Evolutionary conservation across 2,113 vertebrate species (phyloP), one percentile per base, ranked within the genome.

Genomic region (Eulacestoma nigropectus): DNA sequence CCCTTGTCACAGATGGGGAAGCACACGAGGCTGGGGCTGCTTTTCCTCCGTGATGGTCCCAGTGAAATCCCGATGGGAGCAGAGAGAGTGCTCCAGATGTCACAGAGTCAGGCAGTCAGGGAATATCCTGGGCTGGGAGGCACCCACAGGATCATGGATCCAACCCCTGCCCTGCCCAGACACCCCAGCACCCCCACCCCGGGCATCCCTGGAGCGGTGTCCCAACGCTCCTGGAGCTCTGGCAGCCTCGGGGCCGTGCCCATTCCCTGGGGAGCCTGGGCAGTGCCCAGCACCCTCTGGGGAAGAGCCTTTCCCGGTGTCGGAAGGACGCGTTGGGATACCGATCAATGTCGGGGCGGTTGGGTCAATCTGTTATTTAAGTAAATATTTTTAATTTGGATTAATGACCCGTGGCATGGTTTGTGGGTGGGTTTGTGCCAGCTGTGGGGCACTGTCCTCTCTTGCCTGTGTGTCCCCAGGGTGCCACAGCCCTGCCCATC

Each of bases 351-450:
- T 25, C 10, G 13, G 18, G 32, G 13, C 4, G 17, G 23, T 35
- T 2, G 17, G 60, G 32, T 17, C 62, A 41, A 39, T 18, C 42
- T 0, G 1, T 33, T 32, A 25, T n/a, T 89, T 11, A 30, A 65
- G 23, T 3, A 20, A 27, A 20, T 4, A 9, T 9, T 22, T 9
- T 19, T 18, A 18, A 47, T 37, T 29, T 19, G n/a, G 11, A 2
- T 64, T 10, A n/a, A 6, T 7, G 49, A 3, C 7, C 27, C n/a
- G 0, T 9, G n/a, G 47, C 10, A 0, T 1, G 37, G 16, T 13
- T 32, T 13, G 52, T 13, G 4, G 41, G 22, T 5, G 27, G 27
- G 19, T 23, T 11, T 33, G 50, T 29, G 18, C 1, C 10, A 3
- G 70, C 70, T 1, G 11, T 1, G 3, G 33, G 47, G 6, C 23